A percentile compares a stretch with the other conserved stretches of the same genome.
These are phyloP conservation scores for Acanthococcus lagerstroemiae DNA, from an alignment of 2,888 invertebrate species.

Conservation along the genomic window DNA sequence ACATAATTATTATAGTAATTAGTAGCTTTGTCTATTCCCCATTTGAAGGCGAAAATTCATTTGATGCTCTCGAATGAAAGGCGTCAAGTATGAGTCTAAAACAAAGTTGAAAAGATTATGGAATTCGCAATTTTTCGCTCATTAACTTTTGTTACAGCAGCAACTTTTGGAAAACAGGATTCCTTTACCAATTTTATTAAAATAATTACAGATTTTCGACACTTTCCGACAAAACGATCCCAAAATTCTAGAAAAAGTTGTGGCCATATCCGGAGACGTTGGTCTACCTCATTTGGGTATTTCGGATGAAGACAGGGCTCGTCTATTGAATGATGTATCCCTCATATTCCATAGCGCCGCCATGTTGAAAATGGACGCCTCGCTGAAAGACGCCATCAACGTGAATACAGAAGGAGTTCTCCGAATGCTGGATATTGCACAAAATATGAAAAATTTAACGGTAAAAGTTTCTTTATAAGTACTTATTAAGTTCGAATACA, in stretches of 20 bases:
- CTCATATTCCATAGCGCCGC: constrained; percentile 89
- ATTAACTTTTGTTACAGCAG: too few species aligned
- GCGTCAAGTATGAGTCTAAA: too few species aligned
- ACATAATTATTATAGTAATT: neutral
- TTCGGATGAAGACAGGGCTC: neutral
- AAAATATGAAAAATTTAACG: constrained; percentile 49
- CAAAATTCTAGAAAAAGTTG: constrained; percentile 7
- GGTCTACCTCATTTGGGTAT: neutral
- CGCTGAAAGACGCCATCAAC: constrained; percentile 72
- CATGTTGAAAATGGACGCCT: constrained; percentile 82
- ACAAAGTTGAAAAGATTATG: too few species aligned
- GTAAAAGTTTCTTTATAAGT: constrained; percentile 37
- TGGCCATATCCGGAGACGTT: neutral
- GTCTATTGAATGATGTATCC: constrained; percentile 45
- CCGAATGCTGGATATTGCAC: constrained; percentile 64
- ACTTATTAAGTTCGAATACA: too few species aligned
- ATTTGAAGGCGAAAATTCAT: too few species aligned
- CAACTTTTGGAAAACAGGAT: too few species aligned
- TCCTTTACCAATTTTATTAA: neutral
- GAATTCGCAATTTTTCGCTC: too few species aligned
- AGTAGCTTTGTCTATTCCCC: too few species aligned
- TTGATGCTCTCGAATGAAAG: too few species aligned
- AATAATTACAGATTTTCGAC: constrained; percentile 1
- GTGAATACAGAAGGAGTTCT: constrained; percentile 84
- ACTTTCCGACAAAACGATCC: constrained; percentile 2